phyloP scores from a whole-genome alignment of 2,888 invertebrate genomes.

The Melanotus villosus region DNA sequence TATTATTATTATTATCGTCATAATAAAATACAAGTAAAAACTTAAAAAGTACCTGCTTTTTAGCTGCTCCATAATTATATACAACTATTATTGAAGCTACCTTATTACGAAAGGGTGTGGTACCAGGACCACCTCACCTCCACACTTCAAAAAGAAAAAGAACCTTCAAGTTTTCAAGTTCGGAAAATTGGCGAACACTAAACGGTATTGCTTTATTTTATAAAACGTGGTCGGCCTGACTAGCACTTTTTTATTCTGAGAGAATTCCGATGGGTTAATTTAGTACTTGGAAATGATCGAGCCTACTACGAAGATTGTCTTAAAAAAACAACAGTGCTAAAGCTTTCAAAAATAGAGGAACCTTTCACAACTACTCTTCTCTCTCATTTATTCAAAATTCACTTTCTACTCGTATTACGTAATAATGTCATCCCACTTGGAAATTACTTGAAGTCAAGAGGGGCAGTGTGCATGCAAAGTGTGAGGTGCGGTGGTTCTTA shows the following conservation, averaged over 20 bases:
- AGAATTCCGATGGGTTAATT: too few species aligned
- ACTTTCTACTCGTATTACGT: too few species aligned
- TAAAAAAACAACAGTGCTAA: neutral
- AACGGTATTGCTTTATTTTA: slow-evolving; percentile 9
- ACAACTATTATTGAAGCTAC: slow-evolving; percentile 44
- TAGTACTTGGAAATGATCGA: too few species aligned
- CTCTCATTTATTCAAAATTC: too few species aligned
- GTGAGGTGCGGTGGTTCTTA: slow-evolving; percentile 19
- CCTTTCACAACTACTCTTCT: neutral
- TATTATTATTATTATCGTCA: slow-evolving; percentile 39
- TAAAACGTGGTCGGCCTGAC: slow-evolving; percentile 1
- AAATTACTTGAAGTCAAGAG: neutral
- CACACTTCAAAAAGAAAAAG: slow-evolving; percentile 8
- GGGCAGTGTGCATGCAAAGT: neutral
- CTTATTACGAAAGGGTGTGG: slow-evolving; percentile 34
- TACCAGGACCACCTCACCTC: slow-evolving; percentile 30
- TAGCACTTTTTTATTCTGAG: neutral
- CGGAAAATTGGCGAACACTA: too few species aligned
- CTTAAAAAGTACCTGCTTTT: slow-evolving; percentile 38
- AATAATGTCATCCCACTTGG: slow-evolving; percentile 4
- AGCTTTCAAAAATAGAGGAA: neutral
- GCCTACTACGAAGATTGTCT: too few species aligned
- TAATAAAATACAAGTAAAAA: slow-evolving; percentile 43
- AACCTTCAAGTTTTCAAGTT: too few species aligned
- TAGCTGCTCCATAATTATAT: slow-evolving; percentile 44